Evolutionary conservation across 2,888 invertebrate genomes (phyloP).

Genomic region (Microplitis manilae): DNA sequence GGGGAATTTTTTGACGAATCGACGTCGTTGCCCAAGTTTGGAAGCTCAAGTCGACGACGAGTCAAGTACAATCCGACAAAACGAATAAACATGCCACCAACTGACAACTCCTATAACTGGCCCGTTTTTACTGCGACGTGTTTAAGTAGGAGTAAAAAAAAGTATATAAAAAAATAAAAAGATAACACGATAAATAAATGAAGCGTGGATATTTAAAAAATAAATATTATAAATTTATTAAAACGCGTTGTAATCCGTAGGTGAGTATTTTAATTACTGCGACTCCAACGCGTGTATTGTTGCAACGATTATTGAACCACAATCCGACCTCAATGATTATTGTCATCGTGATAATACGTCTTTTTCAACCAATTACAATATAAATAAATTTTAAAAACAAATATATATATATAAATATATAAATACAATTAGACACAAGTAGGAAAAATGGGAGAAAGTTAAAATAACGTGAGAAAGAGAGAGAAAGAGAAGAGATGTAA

Average conservation of each 20-base stretch:
- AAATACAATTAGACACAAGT: conserved; percentile 2
- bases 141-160: not conserved
- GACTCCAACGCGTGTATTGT: not conserved
- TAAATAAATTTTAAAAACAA: not conserved
- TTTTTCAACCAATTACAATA: conserved; percentile 21
- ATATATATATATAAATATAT: not conserved
- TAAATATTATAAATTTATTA: not conserved
- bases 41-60: conserved; percentile 4
- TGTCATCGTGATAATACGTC: conserved; percentile 18
- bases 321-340: conserved; percentile 21
- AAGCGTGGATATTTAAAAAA: not conserved
- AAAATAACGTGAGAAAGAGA: not conserved
- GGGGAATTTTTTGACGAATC: conserved; percentile 6
- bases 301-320: conserved; percentile 31
- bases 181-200: not conserved
- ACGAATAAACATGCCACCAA: not conserved
- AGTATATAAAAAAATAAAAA: not conserved
- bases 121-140: not conserved
- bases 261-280: not conserved
- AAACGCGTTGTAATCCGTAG: not conserved
- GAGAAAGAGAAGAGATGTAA: conserved; percentile 17
- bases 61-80: not conserved
- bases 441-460: conserved; percentile 10
- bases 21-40: not conserved
- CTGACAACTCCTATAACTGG: not conserved